phyloP scores from a whole-genome alignment of 2,888 invertebrate genomes.

The Drosophila nr. perissopoda region DNA sequence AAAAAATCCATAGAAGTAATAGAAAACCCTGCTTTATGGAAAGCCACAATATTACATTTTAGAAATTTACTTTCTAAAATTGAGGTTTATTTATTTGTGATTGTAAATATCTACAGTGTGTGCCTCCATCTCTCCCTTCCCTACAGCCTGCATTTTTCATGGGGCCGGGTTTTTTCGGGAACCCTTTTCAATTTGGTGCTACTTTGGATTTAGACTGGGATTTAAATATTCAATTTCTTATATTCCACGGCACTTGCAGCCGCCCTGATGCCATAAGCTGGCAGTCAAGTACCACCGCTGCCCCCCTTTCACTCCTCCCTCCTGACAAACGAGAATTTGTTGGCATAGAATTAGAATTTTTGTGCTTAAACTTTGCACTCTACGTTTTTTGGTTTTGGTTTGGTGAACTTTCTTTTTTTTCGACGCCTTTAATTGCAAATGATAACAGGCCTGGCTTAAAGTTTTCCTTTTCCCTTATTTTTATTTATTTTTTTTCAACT shows the following conservation, averaged over 20 bases:
- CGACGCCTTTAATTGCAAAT: conserved; percentile 75
- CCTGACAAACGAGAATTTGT: conserved; percentile 47
- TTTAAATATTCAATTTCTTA: conserved; percentile 74
- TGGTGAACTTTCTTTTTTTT: conserved; percentile 25
- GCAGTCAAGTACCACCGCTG: background rate
- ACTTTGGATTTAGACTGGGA: conserved; percentile 57
- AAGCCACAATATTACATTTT: background rate
- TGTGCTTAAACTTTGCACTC: conserved; percentile 49
- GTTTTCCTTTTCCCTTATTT: conserved; percentile 7
- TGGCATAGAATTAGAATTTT: conserved; percentile 36
- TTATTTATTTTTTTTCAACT: conserved; percentile 50
- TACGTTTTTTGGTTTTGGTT: conserved; percentile 19
- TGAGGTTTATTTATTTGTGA: background rate
- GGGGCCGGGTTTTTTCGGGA: conserved; percentile 20
- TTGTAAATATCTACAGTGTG: background rate
- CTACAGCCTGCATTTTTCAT: conserved; percentile 54
- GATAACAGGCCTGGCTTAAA: conserved; percentile 63
- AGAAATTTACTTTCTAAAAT: background rate
- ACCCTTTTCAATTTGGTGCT: conserved; percentile 68
- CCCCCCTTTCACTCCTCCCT: background rate
- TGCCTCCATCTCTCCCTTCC: background rate
- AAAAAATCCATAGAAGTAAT: background rate
- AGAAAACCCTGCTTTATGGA: background rate
- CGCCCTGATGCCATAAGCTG: conserved; percentile 45
- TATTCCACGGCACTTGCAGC: conserved; percentile 52